Evolutionary conservation across 2,888 invertebrate genomes (phyloP), one percentile per base, ranked within the genome.

Genomic region (Oeneis ivallda): DNA sequence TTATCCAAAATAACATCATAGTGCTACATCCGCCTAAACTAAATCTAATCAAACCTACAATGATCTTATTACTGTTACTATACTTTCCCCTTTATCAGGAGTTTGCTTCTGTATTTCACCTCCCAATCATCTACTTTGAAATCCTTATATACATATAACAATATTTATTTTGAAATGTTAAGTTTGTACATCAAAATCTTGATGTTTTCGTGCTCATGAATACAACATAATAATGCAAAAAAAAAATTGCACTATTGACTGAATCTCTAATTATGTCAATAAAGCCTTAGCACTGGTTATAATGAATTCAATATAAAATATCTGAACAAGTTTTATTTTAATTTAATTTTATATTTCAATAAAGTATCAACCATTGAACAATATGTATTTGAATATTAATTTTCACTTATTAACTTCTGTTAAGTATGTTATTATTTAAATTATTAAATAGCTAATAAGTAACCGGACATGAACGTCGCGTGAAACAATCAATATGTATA

Each of bases 141-240:
- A 83, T 79, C 90, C 84, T 87, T 91, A 91, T 91, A 90, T 91
- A 90, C 91, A 91, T 84, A 90, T 82, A 89, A 85, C 81, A 82
- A 83, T 56, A 56, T 79, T 78, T 71, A 76, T 76, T 74, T 75
- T 72, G 70, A 74, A 73, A 71, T 53, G 49, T 64, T 61, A 71
- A 67, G 72, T 75, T 76, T 79, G 74, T 77, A 79, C 76, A 77
- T 71, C 73, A 70, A 66, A 70, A 69, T 52, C 26, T 43, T 52
- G 64, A 58, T 43, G 64, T 19, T 59, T 50, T 63, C 49, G 32
- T 26, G 26, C 47, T 37, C 53, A 37, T 34, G 53, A 53, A 8
- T 34, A 34, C 34, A 34, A 8, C 52, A 32, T 13, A 52, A 52
- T 52, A 50, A 15, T 17, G 37, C 37, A 37, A 53, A 37, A 70